Evolutionary conservation across 2,113 vertebrate species (phyloP).

Genomic region (Macquaria ambigua): DNA sequence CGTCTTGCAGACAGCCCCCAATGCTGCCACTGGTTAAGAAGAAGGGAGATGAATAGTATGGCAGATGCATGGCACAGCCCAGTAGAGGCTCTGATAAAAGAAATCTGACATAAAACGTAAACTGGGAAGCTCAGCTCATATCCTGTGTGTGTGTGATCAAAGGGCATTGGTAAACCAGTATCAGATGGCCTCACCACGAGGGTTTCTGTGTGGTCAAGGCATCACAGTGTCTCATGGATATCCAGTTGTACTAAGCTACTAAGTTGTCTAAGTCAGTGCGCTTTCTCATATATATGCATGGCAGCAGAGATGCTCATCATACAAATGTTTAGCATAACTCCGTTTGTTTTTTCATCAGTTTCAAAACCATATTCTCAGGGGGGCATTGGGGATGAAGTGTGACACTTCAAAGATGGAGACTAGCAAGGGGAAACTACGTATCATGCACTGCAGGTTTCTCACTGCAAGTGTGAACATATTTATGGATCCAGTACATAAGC

Average conservation of each 20-base stretch:
- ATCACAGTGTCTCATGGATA: constrained; percentile 40
- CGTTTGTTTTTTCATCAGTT: constrained; percentile 51
- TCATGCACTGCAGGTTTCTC: constrained; percentile 37
- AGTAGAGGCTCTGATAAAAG: constrained; percentile 23
- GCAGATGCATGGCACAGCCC: constrained; percentile 26
- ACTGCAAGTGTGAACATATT: constrained; percentile 50
- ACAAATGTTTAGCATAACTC: constrained; percentile 24
- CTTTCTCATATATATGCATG: constrained; percentile 17
- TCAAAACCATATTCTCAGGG: constrained; percentile 33
- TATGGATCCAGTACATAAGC: constrained; percentile 24
- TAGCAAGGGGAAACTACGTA: constrained; percentile 25
- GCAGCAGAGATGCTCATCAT: constrained; percentile 17
- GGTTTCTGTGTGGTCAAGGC: constrained; percentile 42
- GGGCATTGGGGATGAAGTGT: constrained; percentile 22
- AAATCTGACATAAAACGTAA: constrained; percentile 44
- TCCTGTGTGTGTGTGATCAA: constrained; percentile 50
- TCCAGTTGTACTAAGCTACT: neutral
- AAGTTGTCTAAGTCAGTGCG: neutral
- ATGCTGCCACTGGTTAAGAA: constrained; percentile 27
- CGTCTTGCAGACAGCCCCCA: constrained; percentile 34
- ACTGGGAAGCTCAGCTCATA: constrained; percentile 22
- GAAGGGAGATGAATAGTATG: constrained; percentile 39
- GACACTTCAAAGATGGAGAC: constrained; percentile 49
- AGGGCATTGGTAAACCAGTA: constrained; percentile 58
- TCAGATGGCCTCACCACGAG: constrained; percentile 38